phyloP scores from a whole-genome alignment of 2,888 invertebrate species.

The Drosophila paucipuncta region DNA sequence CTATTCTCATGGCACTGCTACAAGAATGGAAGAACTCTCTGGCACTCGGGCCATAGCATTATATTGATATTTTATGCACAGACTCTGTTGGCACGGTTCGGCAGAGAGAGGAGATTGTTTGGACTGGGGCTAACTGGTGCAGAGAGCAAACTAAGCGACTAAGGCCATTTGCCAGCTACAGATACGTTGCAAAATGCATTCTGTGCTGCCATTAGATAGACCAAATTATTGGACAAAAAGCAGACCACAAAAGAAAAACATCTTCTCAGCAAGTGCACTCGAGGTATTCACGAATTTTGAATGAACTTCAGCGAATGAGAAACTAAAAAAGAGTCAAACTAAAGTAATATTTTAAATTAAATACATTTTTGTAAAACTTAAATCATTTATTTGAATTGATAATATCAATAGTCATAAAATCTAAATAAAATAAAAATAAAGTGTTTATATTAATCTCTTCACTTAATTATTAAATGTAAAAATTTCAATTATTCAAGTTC shows the following conservation, averaged over 20 bases:
- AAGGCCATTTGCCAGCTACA: slow-evolving; percentile 75
- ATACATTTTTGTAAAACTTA: not conserved
- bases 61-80: slow-evolving; percentile 80
- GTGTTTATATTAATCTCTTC: not conserved
- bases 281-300: slow-evolving; percentile 12
- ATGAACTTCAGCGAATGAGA: slow-evolving; percentile 31
- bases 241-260: slow-evolving; percentile 71
- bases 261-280: slow-evolving; percentile 12
- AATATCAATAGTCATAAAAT: not conserved
- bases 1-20: slow-evolving; percentile 33
- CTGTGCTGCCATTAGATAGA: slow-evolving; percentile 72
- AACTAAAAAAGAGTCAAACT: not conserved
- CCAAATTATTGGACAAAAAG: slow-evolving; percentile 76
- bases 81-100: slow-evolving; percentile 44
- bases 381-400: not conserved
- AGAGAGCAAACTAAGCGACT: slow-evolving; percentile 61
- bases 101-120: not conserved
- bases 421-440: not conserved
- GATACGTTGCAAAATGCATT: slow-evolving; percentile 80
- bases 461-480: not conserved
- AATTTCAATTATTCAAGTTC: not conserved
- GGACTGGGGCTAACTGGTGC: slow-evolving; percentile 26
- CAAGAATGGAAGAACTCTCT: slow-evolving; percentile 31
- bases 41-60: slow-evolving; percentile 66
- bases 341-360: not conserved